Conservation (phyloP, 2,888 invertebrate species). For the Epistrophella euchroma region DNA sequence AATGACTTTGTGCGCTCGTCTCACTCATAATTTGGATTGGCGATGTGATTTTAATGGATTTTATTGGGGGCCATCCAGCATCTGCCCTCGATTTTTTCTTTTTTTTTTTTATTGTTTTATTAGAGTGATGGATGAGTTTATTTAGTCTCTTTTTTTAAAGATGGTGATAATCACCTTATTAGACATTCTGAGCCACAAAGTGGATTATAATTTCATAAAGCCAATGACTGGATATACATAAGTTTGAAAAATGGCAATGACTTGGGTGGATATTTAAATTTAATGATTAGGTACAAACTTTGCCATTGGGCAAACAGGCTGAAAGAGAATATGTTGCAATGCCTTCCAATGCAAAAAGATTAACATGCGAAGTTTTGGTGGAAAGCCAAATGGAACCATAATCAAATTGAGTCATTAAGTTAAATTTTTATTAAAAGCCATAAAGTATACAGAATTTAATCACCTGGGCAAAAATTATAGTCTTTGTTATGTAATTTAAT, state of each 20-base stretch:
- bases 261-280: conserved; percentile 41
- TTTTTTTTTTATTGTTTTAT: conserved; percentile 6
- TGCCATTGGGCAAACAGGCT: neutral
- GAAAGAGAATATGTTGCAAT: neutral
- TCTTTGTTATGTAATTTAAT: neutral
- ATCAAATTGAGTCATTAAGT: conserved; percentile 22
- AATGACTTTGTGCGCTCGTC: conserved; percentile 41
- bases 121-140: conserved; percentile 13
- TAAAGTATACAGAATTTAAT: conserved; percentile 1
- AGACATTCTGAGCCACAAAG: conserved; percentile 30
- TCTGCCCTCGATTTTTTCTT: conserved; percentile 30
- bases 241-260: conserved; percentile 9
- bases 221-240: conserved; percentile 31
- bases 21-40: conserved; percentile 49
- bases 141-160: conserved; percentile 19
- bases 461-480: conserved; percentile 15
- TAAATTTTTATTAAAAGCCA: conserved; percentile 17
- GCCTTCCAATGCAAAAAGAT: neutral
- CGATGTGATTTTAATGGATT: conserved; percentile 61
- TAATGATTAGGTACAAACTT: conserved; percentile 24
- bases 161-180: conserved; percentile 49
- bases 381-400: neutral
- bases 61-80: conserved; percentile 7
- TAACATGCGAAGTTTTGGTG: neutral
- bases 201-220: conserved; percentile 27